Evolutionary conservation across 1,140 invertebrate genomes (phyloP), one percentile per base, ranked within the genome.

Genomic region (Bombus impatiens): DNA sequence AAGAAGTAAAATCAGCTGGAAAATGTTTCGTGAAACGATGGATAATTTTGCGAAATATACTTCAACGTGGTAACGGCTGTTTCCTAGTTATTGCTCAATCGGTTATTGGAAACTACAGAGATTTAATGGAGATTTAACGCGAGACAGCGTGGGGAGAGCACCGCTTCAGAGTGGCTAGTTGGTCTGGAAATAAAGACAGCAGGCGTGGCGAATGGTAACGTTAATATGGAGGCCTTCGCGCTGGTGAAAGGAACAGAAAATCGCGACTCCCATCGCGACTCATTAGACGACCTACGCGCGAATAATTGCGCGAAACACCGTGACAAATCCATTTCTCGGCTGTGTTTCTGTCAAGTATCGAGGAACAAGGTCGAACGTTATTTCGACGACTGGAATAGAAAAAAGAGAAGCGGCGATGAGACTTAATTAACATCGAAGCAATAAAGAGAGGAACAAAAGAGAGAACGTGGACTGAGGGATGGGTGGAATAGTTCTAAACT

Each of bases 301-400:
- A 76, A 53, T 76, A 77, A 83, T 83, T 47, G 42, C 81, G n/a
- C 12, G 28, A 59, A 76, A 83, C 42, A 25, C 35, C 42, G 28
- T 53, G 35, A 57, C 68, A 67, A 83, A 76, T 83, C 59, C 42
- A 40, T 68, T 77, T 68, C 57, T 40, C 47, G 47, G 6, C 6
- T 18, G 5, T 53, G 47, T 53, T 53, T 22, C 22, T 4, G 9
- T n/a, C 68, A 13, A 25, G 13, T 22, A 47, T 25, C 32, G 65
- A 32, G 65, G 8, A 1, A 3, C 22, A 8, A 37, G 32, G 18
- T 35, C 8, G 3, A 5, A 70, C 35, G 67, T 70, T 25, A 4
- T 18, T n/a, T 42, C 28, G 18, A 32, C 18, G 28, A 42, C 4
- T n/a, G 1, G 28, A 9, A 62, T 32, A 1, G 12, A 35, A 68